Conservation (phyloP, 2,888 invertebrate genomes). For the Serrognathus titanus region DNA sequence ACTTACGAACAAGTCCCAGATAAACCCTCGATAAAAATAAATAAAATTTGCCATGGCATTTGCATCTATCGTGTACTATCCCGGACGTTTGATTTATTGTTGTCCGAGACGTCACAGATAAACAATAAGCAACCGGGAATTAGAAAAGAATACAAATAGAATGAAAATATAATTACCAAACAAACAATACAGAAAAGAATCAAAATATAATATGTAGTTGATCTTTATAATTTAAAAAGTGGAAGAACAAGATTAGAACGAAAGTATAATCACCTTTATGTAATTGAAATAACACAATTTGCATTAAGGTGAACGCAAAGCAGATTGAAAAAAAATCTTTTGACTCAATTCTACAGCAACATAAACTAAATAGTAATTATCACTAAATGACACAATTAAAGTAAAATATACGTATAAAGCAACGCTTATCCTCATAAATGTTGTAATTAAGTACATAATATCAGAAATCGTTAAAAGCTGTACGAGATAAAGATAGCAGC, state of each 20-base stretch:
- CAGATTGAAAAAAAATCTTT: too few relatives aligned
- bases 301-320: neutral
- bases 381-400: too few relatives aligned
- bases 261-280: neutral
- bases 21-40: constrained; percentile 35
- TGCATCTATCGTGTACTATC: constrained; percentile 30
- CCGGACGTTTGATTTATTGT: constrained; percentile 26
- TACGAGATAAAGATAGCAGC: too few relatives aligned
- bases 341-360: too few relatives aligned
- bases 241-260: neutral
- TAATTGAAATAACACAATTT: neutral
- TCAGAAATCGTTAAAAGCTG: too few relatives aligned
- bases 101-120: constrained; percentile 27
- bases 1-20: constrained; percentile 36
- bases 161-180: neutral
- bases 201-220: neutral
- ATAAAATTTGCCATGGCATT: constrained; percentile 35
- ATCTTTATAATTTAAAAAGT: neutral
- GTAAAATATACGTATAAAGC: too few relatives aligned
- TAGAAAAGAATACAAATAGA: neutral
- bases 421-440: too few relatives aligned
- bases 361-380: too few relatives aligned
- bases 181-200: neutral
- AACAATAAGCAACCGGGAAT: constrained; percentile 19
- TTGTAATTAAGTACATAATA: too few relatives aligned